Evolutionary conservation across 1,140 invertebrate species (phyloP), one percentile per base, ranked within the genome.

Genomic region (Agrypnia vestita): DNA sequence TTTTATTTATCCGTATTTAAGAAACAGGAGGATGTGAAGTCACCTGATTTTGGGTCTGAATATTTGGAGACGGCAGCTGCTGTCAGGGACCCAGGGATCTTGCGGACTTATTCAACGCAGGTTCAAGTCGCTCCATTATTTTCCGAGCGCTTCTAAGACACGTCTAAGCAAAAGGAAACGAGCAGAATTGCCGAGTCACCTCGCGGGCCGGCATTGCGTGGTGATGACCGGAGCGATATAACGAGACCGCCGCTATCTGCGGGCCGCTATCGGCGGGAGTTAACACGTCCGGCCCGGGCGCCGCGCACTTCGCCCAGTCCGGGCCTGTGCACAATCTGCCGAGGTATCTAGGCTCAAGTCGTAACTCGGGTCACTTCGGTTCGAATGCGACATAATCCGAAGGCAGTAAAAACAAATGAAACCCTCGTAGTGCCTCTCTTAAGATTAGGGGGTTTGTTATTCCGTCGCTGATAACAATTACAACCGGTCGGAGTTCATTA

Each of bases 371-470:
- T 73, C 69, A 73, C 47, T 55, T 53, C 21, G 9, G 47, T 73
- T 43, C 69, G 12, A 55, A 47, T 73, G 49, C 19, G 51, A 55
- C 69, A 43, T 73, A 73, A 73, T 73, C 69, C 69, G 69, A 35
- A 21, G 51, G 69, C 69, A 51, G 47, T 73, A 73, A 73, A 73
- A 73, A 73, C 69, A 73, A 73, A 51, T 73, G 47, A 73, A 73
- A 73, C 47, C 69, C 69, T 19, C 47, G 25, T 73, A 35, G 69
- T 53, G 13, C 49, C 51, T 17, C 69, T 35, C 49, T 53, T 21
- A 53, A 73, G 69, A 73, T 73, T 73, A 73, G 69, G 69, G n/a
- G 69, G n/a, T 73, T 35, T 53, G 69, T 73, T 73, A 73, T 73
- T 73, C 69, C 69, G 17, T 21, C 19, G 25, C 69, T 21, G 69